Evolutionary conservation across 2,888 invertebrate species (phyloP).

Genomic region (Octonoba sinensis): DNA sequence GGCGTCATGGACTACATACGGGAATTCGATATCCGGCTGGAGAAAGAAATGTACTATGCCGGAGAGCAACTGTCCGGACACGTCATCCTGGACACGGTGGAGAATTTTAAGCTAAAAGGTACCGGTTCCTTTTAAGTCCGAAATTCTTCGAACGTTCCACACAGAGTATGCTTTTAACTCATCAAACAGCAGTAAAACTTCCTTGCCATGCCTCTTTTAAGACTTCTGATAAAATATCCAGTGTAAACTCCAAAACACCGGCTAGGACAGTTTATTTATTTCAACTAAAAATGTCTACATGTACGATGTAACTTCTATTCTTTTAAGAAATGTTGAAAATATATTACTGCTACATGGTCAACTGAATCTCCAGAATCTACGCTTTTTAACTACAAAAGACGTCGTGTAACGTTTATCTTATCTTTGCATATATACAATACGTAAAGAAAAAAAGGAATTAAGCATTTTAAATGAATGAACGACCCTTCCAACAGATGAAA

Average conservation of each 20-base stretch:
- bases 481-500: too few species aligned
- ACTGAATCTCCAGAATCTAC: too few species aligned
- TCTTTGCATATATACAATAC: too few species aligned
- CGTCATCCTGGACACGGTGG: slow-evolving; percentile 79
- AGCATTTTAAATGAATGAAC: too few species aligned
- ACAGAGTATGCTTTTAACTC: not conserved
- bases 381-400: too few species aligned
- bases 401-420: too few species aligned
- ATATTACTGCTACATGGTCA: too few species aligned
- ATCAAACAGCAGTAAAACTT: not conserved
- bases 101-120: slow-evolving; percentile 83
- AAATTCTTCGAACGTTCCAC: slow-evolving; percentile 8
- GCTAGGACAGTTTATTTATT: too few species aligned
- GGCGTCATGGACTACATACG: slow-evolving; percentile 81
- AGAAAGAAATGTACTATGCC: slow-evolving; percentile 82
- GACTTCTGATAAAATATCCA: not conserved
- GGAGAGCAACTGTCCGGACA: slow-evolving; percentile 80
- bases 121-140: slow-evolving; percentile 68
- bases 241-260: not conserved
- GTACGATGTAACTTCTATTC: too few species aligned
- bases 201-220: not conserved
- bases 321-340: too few species aligned
- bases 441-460: too few species aligned
- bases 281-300: too few species aligned
- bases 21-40: slow-evolving; percentile 82